Conservation (phyloP, 2,888 invertebrate species). For the Dichetophora obliterata region DNA sequence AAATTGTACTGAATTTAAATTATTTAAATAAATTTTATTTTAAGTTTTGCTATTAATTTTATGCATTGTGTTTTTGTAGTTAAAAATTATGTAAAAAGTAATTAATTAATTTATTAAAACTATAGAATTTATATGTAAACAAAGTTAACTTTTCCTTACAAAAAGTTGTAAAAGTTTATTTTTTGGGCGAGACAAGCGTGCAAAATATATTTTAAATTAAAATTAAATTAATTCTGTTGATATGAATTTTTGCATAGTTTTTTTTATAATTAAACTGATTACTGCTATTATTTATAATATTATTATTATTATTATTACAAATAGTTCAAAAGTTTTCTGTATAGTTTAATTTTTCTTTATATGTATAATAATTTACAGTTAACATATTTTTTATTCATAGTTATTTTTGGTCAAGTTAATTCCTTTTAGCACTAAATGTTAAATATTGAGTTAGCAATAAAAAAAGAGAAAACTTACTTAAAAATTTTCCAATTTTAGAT, state of each 20-base stretch:
- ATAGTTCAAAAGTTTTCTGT: conserved; percentile 35
- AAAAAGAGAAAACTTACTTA: not conserved
- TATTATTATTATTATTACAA: conserved; percentile 59
- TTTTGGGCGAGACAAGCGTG: conserved; percentile 43
- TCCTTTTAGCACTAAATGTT: conserved; percentile 31
- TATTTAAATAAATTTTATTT: conserved; percentile 3
- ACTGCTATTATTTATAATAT: conserved; percentile 41
- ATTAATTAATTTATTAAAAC: not conserved
- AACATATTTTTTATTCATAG: conserved; percentile 22
- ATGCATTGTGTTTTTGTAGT: conserved; percentile 6
- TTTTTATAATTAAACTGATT: conserved; percentile 56
- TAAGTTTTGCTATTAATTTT: not conserved
- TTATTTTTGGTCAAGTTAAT: conserved; percentile 47
- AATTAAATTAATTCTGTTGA: conserved; percentile 59
- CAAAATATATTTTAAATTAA: conserved; percentile 37
- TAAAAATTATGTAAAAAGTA: not conserved
- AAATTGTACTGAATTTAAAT: not conserved
- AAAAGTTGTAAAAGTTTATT: not conserved
- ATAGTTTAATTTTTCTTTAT: conserved; percentile 34
- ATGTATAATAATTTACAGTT: not conserved
- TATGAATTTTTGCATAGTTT: conserved; percentile 63
- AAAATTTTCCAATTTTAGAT: conserved; percentile 9
- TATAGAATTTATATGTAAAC: not conserved
- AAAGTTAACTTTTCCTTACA: not conserved
- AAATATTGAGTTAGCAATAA: not conserved